phyloP scores from a whole-genome alignment of 2,888 invertebrate species.

The Julus scandinavius region DNA sequence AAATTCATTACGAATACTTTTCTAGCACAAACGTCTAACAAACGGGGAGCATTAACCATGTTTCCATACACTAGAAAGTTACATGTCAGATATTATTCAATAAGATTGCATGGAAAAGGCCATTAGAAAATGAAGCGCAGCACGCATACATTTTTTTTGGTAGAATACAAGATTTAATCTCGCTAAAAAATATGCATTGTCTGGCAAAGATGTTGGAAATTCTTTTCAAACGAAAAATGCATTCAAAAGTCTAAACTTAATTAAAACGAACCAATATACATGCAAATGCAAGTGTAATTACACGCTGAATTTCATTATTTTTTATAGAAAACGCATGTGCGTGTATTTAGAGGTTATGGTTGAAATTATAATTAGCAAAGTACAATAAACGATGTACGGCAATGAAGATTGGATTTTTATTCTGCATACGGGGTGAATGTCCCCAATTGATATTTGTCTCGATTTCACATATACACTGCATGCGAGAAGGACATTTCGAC shows the following conservation, averaged over 20 bases:
- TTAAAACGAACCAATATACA: constrained; percentile 5
- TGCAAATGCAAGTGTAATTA: not conserved
- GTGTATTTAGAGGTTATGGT: not conserved
- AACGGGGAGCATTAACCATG: constrained; percentile 10
- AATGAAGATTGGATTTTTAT: not conserved
- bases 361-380: not conserved
- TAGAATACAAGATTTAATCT: not conserved
- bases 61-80: not conserved
- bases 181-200: not conserved
- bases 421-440: not conserved
- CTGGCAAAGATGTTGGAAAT: not conserved
- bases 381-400: not conserved
- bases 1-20: not conserved
- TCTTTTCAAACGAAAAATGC: not conserved
- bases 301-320: not conserved
- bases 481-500: too few species aligned
- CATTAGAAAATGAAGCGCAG: not conserved
- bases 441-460: not conserved
- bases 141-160: not conserved
- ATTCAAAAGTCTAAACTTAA: not conserved
- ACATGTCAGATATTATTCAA: constrained; percentile 19
- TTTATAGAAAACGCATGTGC: not conserved
- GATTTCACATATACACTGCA: not conserved
- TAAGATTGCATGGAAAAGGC: constrained; percentile 17
- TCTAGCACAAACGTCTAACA: not conserved